Evolutionary conservation across 2,113 vertebrate genomes (phyloP).

Genomic region (Lamprologus speciosus): DNA sequence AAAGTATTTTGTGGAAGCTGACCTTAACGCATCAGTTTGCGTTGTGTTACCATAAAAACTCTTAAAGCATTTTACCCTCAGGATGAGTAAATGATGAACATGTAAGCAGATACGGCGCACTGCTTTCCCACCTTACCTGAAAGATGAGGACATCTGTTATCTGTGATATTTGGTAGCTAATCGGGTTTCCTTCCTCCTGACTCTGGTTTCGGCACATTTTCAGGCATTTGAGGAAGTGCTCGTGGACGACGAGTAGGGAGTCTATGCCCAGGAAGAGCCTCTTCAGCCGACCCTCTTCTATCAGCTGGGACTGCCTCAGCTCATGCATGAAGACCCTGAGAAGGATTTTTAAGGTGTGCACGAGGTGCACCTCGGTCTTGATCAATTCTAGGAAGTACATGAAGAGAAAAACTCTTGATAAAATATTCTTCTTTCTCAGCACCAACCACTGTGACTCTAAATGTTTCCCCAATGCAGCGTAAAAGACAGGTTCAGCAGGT

Average conservation of each 20-base stretch:
- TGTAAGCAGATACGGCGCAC: neutral
- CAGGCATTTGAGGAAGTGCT: conserved; percentile 75
- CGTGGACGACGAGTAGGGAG: conserved; percentile 75
- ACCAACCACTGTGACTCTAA: neutral
- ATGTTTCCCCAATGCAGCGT: neutral
- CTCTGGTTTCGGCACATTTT: conserved; percentile 74
- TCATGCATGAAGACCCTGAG: conserved; percentile 78
- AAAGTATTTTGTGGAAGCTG: neutral
- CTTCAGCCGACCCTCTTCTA: conserved; percentile 64
- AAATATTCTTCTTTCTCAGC: neutral
- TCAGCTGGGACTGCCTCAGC: conserved; percentile 76
- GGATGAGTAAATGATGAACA: neutral
- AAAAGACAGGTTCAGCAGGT: neutral
- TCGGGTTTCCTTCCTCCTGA: conserved; percentile 73
- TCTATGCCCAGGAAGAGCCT: conserved; percentile 78
- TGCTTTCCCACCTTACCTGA: conserved; percentile 72
- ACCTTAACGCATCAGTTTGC: neutral
- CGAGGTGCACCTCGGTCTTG: conserved; percentile 90
- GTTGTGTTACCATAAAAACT: neutral
- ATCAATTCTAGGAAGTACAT: conserved; percentile 78
- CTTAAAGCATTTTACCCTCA: neutral
- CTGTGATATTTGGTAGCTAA: conserved; percentile 77
- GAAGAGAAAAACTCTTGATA: neutral
- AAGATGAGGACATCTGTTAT: conserved; percentile 82
- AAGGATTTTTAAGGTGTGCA: conserved; percentile 88